Base-by-base conservation (phyloP, 2,113 vertebrate genomes). In the Abramis brama region DNA sequence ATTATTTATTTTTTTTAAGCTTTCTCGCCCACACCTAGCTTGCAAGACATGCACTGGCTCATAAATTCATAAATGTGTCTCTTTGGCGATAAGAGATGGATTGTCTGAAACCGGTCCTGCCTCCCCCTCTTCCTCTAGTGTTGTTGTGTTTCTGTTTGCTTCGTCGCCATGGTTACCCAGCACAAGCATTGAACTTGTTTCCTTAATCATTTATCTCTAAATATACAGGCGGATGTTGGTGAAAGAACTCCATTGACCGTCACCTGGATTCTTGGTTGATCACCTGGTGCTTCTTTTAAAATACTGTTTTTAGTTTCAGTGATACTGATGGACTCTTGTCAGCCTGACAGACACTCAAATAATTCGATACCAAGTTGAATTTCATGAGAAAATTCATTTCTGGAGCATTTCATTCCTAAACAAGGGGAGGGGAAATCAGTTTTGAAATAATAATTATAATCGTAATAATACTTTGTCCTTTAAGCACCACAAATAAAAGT, bases 91-190 rank as follows among this genome's bases (percentile, higher is more conserved):
- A 88, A 86, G 87, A n/a, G 30, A n/a, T 17, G 55, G 78, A 85
- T 87, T 90, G 86, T 81, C 55, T 81, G 78, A 79, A 84, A 84
- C 76, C 36, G 70, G 36, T 91, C 76, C 52, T 66, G 64, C 81
- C 87, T 83, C 81, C 79, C 79, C 13, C 17, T 59, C 45, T 76
- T 84, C 76, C 86, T 79, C 25, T 6, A 19, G 71, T 64, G 81
- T 85, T 84, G 76, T 79, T 89, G 90, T 88, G 90, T 85, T 88
- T 10, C 36, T 8, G 2, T 81, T 90, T 92, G 88, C 88, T 86
- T 76, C 1, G 88, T 93, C 71, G 82, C 93, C 87, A 89, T 89
- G 19, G 91, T 74, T 33, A 93, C 89, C 39, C 0, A 71, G 88
- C 90, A 90, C 60, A 90, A 76, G 86, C 88, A 88, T 77, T 79